Percentiles rank a stretch among this genome's conserved stretches.
Conservation (phyloP, 2,888 invertebrate genomes). For the Acanthoscelides obtectus region DNA sequence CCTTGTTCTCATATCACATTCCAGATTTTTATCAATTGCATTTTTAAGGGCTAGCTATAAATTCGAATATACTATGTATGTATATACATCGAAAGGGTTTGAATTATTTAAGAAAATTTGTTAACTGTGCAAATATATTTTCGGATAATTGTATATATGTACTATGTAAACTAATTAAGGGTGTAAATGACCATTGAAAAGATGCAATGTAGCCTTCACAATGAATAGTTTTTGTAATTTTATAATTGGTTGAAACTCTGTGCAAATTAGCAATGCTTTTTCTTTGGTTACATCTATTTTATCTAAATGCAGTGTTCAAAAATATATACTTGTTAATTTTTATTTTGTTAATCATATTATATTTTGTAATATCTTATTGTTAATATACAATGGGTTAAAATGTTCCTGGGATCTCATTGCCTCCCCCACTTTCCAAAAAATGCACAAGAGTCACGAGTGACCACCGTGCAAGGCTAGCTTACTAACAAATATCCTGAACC, state of each 20-base stretch:
- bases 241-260: slow-evolving; percentile 31
- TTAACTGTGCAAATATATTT: slow-evolving; percentile 10
- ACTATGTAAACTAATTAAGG: slow-evolving; percentile 24
- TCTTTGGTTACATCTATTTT: background rate
- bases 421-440: too few species aligned
- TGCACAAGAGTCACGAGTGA: too few species aligned
- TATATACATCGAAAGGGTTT: slow-evolving; percentile 7
- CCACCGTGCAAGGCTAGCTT: too few species aligned
- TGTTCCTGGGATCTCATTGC: background rate
- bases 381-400: slow-evolving; percentile 40
- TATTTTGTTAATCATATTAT: slow-evolving; percentile 35
- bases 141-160: slow-evolving; percentile 21
- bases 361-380: slow-evolving; percentile 41
- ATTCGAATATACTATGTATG: slow-evolving; percentile 15
- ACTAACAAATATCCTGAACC: too few species aligned
- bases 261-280: background rate
- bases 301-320: slow-evolving; percentile 25
- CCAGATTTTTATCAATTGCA: background rate
- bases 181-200: slow-evolving; percentile 30
- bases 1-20: background rate
- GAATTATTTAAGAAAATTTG: slow-evolving; percentile 5
- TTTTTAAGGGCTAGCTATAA: background rate
- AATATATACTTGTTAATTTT: slow-evolving; percentile 34
- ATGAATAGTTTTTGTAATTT: slow-evolving; percentile 34
- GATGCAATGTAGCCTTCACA: slow-evolving; percentile 31